Conservation (phyloP, 2,797 vertebrate species). For the Halcyon badia region DNA sequence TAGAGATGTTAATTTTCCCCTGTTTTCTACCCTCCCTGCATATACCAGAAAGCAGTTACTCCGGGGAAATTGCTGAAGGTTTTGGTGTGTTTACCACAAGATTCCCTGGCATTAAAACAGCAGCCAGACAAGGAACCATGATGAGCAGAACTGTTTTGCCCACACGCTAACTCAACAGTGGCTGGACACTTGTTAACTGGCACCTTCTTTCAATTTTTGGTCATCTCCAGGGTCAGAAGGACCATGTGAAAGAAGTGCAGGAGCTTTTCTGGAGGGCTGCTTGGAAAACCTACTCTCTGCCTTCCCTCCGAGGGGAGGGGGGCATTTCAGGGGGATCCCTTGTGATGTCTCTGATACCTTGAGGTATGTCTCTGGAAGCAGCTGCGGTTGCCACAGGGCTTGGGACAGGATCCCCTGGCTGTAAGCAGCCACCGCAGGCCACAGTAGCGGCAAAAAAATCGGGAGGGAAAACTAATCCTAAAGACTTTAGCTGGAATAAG, state of each 20-base stretch:
- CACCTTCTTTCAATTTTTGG: not conserved
- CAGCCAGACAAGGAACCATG: not conserved
- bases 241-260: not conserved
- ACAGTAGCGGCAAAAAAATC: not conserved
- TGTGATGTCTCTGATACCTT: not conserved
- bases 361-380: not conserved
- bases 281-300: not conserved
- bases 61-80: not conserved
- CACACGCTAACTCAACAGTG: not conserved
- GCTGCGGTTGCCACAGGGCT: fast-evolving
- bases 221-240: not conserved
- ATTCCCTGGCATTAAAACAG: not conserved
- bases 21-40: not conserved
- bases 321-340: not conserved
- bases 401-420: not conserved
- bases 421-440: not conserved
- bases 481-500: not conserved
- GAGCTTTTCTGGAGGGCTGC: not conserved
- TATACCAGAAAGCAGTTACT: not conserved
- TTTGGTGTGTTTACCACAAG: not conserved
- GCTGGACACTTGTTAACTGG: not conserved
- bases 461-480: not conserved
- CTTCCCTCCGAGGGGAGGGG: fast-evolving
- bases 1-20: not conserved
- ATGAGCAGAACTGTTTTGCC: not conserved